These are phyloP conservation scores for Sminthurides aquaticus DNA, from an alignment of 2,888 invertebrate species.

Conservation along the genomic window DNA sequence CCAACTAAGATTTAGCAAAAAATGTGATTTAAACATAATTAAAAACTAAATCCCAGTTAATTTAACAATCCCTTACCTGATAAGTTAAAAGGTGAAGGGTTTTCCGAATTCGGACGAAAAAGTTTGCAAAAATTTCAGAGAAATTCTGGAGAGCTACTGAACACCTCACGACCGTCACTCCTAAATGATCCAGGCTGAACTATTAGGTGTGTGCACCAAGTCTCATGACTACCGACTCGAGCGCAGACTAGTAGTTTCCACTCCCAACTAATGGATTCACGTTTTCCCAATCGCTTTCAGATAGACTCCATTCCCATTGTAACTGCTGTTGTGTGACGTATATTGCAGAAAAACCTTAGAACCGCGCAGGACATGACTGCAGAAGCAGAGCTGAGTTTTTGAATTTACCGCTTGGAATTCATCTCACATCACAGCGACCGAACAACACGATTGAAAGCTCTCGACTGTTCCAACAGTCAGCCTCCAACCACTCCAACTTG, in stretches of 20 bases:
- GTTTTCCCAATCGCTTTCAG: not conserved
- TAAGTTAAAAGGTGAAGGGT: not conserved
- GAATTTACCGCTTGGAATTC: too few relatives aligned
- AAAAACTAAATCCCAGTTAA: not conserved
- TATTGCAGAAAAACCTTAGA: too few relatives aligned
- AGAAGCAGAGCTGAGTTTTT: too few relatives aligned
- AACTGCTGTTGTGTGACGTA: too few relatives aligned
- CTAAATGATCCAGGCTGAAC: conserved; percentile 3
- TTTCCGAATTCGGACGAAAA: conserved; percentile 9
- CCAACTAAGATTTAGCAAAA: not conserved
- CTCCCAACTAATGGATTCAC: not conserved
- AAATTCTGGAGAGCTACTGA: conserved; percentile 7
- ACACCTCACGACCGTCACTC: conserved; percentile 18
- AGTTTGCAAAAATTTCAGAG: conserved; percentile 4
- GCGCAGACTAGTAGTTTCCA: not conserved
- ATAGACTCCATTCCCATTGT: not conserved
- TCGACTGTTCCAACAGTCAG: too few relatives aligned
- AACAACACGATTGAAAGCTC: too few relatives aligned
- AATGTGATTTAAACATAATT: not conserved
- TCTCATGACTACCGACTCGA: not conserved
- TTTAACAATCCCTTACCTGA: conserved; percentile 8
- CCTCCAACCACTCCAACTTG: too few relatives aligned
- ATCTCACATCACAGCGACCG: too few relatives aligned
- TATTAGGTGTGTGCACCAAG: not conserved
- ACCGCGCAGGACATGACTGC: too few relatives aligned